phyloP scores from a whole-genome alignment of 2,888 invertebrate genomes.

The Tipula helvola region DNA sequence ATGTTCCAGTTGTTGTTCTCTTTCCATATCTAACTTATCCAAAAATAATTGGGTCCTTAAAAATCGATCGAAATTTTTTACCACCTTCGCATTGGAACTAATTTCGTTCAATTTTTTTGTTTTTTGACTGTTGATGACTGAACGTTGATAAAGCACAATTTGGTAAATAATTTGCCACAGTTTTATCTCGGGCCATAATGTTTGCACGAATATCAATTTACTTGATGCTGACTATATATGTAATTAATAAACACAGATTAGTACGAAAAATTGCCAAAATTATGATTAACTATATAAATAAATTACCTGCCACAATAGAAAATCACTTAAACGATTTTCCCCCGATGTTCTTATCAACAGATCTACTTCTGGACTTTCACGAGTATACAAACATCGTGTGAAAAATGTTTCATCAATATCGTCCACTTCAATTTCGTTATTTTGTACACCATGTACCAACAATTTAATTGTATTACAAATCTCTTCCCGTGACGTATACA shows the following conservation, averaged over 20 bases:
- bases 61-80: background rate
- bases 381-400: too few species aligned
- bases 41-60: background rate
- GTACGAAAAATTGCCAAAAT: background rate
- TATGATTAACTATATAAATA: background rate
- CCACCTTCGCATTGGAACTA: background rate
- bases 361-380: too few species aligned
- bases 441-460: too few species aligned
- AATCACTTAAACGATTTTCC: too few species aligned
- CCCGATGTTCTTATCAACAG: too few species aligned
- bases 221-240: conserved; percentile 55
- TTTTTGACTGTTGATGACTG: conserved; percentile 12
- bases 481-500: too few species aligned
- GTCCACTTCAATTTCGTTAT: too few species aligned
- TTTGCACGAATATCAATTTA: conserved; percentile 74
- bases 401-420: too few species aligned
- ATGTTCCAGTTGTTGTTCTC: background rate
- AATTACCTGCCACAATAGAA: too few species aligned
- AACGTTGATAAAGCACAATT: conserved; percentile 72
- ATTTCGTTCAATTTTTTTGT: background rate
- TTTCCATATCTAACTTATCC: background rate
- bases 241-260: background rate
- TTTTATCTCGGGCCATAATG: conserved; percentile 92
- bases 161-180: conserved; percentile 83
- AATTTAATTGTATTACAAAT: too few species aligned